Base-by-base conservation (phyloP, 1,140 invertebrate genomes). In the Lepidurus packardi region DNA sequence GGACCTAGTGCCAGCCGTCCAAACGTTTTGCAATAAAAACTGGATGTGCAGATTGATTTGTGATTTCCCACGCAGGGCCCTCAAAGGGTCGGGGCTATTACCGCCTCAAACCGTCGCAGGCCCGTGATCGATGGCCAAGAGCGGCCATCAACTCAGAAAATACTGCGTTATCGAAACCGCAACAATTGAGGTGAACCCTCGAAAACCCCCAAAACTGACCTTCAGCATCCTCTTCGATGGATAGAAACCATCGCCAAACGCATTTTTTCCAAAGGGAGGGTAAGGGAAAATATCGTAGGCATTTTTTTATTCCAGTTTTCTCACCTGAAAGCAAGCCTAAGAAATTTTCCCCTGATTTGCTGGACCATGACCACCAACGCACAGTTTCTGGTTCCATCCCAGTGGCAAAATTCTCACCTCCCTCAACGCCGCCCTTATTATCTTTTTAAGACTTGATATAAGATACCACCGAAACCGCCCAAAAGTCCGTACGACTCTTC, bases 381-480 rank as follows among this genome's bases (percentile, higher is more conserved):
- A 65, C 53, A 9, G 53, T 21, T 3, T 16, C 13, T 21, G 53
- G 53, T 65, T 65, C 53, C 53, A 65, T 65, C 53, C 53, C 53
- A 65, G 53, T 65, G 53, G 53, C 53, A 65, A 65, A 65, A 65
- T n/a, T 65, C 53, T 65, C 53, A 65, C 53, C 53, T 65, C 53
- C 53, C 53, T 65, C 53, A 65, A 65, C 53, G 53, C 53, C 53
- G 53, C 53, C 53, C 53, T 65, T 65, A 65, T 65, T 65, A 65
- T 65, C 53, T 65, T 65, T 65, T 65, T 65, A 65, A 65, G 53
- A 65, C 53, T 13, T 65, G 53, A 65, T 65, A 65, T 21, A 65
- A 65, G 53, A 16, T 65, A 65, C 9, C 53, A 16, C 16, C 53
- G 10, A 65, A 65, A 65, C 53, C 53, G 34, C 34, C 53, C 53